These are phyloP conservation scores for Erpornis zantholeuca DNA, from an alignment of 2,113 vertebrate species.

Conservation along the genomic window DNA sequence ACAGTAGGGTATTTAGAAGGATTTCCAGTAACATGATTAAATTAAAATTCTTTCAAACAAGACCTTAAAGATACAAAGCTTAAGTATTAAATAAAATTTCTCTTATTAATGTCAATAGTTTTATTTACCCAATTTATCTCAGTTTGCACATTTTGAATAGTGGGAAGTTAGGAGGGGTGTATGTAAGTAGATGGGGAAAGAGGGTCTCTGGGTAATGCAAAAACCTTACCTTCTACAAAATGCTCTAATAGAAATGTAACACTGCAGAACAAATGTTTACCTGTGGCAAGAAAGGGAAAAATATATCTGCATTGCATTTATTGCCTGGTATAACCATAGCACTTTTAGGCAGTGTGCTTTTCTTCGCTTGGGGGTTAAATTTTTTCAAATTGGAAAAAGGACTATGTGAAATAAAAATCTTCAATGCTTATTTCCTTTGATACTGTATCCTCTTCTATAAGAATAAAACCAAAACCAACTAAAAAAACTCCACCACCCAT, in stretches of 20 bases:
- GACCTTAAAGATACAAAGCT: neutral
- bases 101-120: neutral
- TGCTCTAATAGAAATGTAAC: neutral
- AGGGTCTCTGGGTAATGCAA: neutral
- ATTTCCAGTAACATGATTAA: neutral
- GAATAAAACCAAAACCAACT: slow-evolving; percentile 1
- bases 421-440: neutral
- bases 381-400: neutral
- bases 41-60: neutral
- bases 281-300: neutral
- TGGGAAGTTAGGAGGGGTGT: neutral
- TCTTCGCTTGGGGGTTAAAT: neutral
- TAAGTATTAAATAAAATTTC: neutral
- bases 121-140: neutral
- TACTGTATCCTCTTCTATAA: neutral
- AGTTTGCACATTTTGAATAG: neutral
- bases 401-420: neutral
- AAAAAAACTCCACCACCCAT: neutral
- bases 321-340: neutral
- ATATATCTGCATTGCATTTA: neutral
- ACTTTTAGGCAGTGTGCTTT: neutral
- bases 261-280: neutral
- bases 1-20: neutral
- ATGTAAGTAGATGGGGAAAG: neutral
- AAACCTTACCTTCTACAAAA: neutral